phyloP scores from a whole-genome alignment of 2,113 vertebrate genomes.

The Deroptyus accipitrinus region DNA sequence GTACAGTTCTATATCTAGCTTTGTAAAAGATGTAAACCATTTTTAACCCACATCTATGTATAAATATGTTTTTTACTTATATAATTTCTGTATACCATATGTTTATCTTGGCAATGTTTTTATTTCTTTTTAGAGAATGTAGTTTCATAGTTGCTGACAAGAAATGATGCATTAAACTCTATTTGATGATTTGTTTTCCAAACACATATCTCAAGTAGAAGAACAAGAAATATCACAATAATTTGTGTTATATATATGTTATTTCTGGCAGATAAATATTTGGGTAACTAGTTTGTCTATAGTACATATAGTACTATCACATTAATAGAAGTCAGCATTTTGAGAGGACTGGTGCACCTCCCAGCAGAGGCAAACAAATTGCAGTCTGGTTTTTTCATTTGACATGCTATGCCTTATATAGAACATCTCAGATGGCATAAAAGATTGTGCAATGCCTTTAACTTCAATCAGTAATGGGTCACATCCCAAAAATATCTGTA shows the following conservation, averaged over 20 bases:
- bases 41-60: not conserved
- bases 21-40: not conserved
- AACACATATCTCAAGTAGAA: not conserved
- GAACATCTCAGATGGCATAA: not conserved
- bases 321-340: not conserved
- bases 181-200: not conserved
- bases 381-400: not conserved
- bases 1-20: not conserved
- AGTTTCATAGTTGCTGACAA: not conserved
- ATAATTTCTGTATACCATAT: slow-evolving; percentile 35
- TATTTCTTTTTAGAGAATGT: slow-evolving; percentile 7
- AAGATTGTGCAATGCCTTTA: not conserved
- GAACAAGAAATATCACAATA: not conserved
- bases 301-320: not conserved
- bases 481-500: not conserved
- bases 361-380: not conserved
- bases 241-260: not conserved
- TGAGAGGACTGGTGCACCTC: not conserved
- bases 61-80: not conserved
- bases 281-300: not conserved
- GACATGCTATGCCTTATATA: not conserved
- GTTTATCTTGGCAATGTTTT: not conserved
- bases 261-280: not conserved
- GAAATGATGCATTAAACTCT: not conserved
- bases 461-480: not conserved